A percentile compares a stretch with the other conserved stretches of the same genome.
Conservation (phyloP, 2,113 vertebrate genomes). For the Colaptes auratus region DNA sequence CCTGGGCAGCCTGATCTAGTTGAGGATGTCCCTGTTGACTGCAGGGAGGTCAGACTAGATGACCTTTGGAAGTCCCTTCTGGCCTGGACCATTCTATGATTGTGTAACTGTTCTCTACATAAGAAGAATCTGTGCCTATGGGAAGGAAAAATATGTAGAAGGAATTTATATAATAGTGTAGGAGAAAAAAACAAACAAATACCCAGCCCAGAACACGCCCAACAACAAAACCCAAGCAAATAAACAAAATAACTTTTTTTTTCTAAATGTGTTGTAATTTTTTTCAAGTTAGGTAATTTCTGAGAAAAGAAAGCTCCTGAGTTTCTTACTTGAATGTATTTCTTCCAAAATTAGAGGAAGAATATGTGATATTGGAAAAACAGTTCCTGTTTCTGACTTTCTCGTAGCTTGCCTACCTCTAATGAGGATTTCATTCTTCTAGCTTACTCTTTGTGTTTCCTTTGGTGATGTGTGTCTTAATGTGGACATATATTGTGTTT, state of each 20-base stretch:
- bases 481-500: background rate
- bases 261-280: background rate
- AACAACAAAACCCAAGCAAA: background rate
- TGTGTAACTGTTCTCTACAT: background rate
- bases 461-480: background rate
- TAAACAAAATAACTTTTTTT: background rate
- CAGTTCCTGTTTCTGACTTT: background rate
- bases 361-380: background rate
- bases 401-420: background rate
- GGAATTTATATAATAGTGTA: background rate
- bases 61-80: too few species aligned
- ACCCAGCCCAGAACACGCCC: too few species aligned
- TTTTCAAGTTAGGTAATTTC: background rate
- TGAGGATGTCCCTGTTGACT: too few species aligned
- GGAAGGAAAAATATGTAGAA: background rate
- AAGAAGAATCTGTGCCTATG: background rate
- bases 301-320: background rate
- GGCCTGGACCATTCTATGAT: too few species aligned
- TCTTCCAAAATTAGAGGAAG: background rate
- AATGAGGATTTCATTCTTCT: background rate
- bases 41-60: too few species aligned
- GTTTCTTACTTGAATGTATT: background rate
- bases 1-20: too few species aligned
- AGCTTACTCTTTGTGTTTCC: background rate
- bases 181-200: background rate